Conservation (phyloP, 2,797 vertebrate genomes). For the Muscicapa striata region DNA sequence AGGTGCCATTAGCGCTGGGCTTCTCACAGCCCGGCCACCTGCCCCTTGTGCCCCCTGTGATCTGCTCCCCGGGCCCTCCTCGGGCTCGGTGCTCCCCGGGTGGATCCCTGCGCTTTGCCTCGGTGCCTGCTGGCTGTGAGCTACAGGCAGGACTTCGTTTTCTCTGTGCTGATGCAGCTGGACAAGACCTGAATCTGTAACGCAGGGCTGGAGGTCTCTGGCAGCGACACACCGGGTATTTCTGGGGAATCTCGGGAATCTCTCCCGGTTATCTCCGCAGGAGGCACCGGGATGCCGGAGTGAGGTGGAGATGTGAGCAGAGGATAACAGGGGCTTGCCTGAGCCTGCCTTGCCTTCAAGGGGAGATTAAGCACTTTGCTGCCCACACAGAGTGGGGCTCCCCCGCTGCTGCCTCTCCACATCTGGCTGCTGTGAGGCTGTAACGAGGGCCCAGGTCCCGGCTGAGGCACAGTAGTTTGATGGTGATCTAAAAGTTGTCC, state of each 20-base stretch:
- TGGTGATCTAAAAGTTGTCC: background rate
- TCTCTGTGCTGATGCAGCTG: slow-evolving; percentile 14
- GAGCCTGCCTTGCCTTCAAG: background rate
- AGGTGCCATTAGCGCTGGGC: background rate
- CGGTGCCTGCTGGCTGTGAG: background rate
- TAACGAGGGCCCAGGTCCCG: rapidly evolving
- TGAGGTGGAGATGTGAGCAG: background rate
- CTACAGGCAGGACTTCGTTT: background rate
- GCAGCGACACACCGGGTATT: background rate
- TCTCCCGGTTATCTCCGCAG: background rate
- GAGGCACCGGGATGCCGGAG: background rate
- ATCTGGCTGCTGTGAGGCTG: background rate
- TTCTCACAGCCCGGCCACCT: background rate
- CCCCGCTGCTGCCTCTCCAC: background rate
- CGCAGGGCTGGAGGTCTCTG: background rate
- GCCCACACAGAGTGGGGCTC: background rate
- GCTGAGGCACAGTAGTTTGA: background rate
- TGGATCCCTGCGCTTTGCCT: background rate
- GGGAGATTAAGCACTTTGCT: background rate
- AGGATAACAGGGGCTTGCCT: slow-evolving; percentile 15
- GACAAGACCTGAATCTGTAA: slow-evolving; percentile 28
- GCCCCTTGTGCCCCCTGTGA: rapidly evolving
- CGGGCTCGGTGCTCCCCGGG: background rate
- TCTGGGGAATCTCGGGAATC: background rate
- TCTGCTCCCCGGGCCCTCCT: background rate